phyloP scores from a whole-genome alignment of 2,113 vertebrate genomes.

The Anolis sagrei region DNA sequence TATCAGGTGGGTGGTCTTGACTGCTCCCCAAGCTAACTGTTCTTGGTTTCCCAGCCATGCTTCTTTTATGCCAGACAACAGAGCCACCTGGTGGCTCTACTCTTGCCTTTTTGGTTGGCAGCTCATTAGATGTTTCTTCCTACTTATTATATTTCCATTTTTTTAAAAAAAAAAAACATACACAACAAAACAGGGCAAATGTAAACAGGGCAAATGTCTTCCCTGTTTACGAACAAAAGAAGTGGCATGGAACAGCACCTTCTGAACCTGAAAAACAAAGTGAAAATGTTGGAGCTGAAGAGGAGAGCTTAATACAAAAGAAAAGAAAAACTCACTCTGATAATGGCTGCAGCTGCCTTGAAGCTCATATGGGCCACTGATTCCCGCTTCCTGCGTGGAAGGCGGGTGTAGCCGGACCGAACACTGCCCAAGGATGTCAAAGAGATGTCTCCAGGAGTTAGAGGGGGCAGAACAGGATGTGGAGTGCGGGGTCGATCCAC shows the following conservation, averaged over 20 bases:
- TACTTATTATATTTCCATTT: no score
- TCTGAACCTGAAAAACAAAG: neutral
- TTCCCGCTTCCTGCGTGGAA: conserved; percentile 87
- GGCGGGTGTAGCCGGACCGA: conserved; percentile 81
- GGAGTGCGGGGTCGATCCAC: conserved; percentile 84
- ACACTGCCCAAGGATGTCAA: conserved; percentile 90
- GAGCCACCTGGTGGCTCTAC: conserved; percentile 1
- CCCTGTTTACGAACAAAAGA: no score
- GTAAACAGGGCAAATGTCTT: no score
- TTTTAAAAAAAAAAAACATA: no score
- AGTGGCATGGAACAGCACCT: neutral
- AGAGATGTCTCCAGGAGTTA: conserved; percentile 86
- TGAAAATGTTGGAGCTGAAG: neutral
- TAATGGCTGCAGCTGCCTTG: conserved; percentile 88
- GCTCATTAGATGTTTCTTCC: neutral
- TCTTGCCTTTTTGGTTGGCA: no score
- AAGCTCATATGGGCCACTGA: conserved; percentile 96
- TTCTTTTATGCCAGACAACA: neutral
- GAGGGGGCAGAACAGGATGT: conserved; percentile 73
- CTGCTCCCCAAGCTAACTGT: neutral
- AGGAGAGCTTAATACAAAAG: neutral
- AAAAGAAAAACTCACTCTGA: conserved; percentile 77
- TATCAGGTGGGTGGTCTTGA: neutral
- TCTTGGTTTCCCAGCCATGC: neutral
- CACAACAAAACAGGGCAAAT: neutral